Conservation (phyloP, 2,113 vertebrate species). For the Excalfactoria chinensis region DNA sequence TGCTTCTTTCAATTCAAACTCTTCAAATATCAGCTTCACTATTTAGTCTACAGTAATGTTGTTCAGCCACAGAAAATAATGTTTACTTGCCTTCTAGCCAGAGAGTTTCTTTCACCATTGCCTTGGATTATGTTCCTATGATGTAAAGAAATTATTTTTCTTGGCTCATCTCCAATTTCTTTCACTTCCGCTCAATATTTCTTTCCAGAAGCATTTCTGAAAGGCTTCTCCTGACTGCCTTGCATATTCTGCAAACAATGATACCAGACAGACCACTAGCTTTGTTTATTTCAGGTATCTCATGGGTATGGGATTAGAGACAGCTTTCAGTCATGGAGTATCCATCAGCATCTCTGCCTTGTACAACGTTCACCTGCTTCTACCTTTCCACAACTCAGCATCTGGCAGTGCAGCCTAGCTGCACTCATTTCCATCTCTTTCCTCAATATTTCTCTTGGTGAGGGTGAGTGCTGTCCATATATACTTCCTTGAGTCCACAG, state of each 20-base stretch:
- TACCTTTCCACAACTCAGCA: neutral
- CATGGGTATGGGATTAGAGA: neutral
- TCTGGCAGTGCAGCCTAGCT: neutral
- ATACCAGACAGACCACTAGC: neutral
- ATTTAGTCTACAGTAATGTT: neutral
- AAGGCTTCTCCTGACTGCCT: neutral
- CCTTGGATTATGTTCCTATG: conserved; percentile 3
- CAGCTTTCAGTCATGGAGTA: neutral
- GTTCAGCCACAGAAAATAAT: neutral
- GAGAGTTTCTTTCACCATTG: conserved; percentile 19
- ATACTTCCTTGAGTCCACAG: neutral
- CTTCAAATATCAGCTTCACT: conserved; percentile 1
- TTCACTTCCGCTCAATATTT: neutral
- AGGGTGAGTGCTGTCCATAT: neutral
- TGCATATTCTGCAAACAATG: neutral
- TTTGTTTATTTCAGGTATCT: neutral
- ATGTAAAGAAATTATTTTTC: conserved; percentile 20
- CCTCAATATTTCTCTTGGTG: neutral
- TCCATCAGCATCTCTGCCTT: neutral
- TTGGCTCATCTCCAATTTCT: conserved; percentile 2
- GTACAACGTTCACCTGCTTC: accelerated
- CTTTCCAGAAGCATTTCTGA: neutral
- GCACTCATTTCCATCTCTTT: neutral
- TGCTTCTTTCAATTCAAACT: neutral
- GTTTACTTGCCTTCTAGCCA: conserved; percentile 14